Evolutionary conservation across 2,888 invertebrate genomes (phyloP).

Genomic region (Ophioninae sp.): DNA sequence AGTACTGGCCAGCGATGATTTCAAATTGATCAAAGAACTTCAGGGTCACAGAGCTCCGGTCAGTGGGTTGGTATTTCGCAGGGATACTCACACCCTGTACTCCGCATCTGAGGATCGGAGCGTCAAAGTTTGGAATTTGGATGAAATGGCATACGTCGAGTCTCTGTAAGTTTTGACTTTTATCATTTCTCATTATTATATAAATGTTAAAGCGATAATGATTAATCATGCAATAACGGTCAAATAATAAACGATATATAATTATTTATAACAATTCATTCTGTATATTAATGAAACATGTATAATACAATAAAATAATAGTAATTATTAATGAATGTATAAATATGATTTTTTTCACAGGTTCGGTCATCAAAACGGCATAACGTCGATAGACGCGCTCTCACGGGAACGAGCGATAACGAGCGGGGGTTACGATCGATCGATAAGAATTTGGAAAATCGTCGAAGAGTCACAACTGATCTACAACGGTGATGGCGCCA

Average conservation of each 20-base stretch:
- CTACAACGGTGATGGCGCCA: conserved; percentile 91
- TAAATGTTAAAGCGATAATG: conserved; percentile 14
- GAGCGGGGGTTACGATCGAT: conserved; percentile 93
- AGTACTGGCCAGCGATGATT: conserved; percentile 91
- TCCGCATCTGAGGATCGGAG: conserved; percentile 89
- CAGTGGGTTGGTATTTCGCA: conserved; percentile 91
- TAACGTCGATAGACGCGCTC: conserved; percentile 94
- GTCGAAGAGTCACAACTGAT: conserved; percentile 98
- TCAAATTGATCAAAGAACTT: conserved; percentile 90
- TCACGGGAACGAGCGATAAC: conserved; percentile 93
- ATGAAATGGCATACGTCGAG: conserved; percentile 98
- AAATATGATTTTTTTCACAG: conserved; percentile 55
- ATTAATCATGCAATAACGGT: background rate
- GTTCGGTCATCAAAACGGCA: conserved; percentile 94
- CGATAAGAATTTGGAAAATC: conserved; percentile 97
- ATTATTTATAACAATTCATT: no score
- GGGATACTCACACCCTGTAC: conserved; percentile 92
- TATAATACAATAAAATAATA: no score
- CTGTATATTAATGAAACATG: no score
- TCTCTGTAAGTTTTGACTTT: conserved; percentile 84
- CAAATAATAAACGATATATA: no score
- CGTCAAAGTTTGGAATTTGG: conserved; percentile 97
- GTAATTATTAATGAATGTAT: no score
- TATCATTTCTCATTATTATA: background rate
- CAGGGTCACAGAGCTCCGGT: conserved; percentile 89